Percentiles rank a stretch among this genome's conserved stretches.
These are phyloP conservation scores for Cygnus atratus DNA, from an alignment of 2,113 vertebrate species.

Conservation along the genomic window DNA sequence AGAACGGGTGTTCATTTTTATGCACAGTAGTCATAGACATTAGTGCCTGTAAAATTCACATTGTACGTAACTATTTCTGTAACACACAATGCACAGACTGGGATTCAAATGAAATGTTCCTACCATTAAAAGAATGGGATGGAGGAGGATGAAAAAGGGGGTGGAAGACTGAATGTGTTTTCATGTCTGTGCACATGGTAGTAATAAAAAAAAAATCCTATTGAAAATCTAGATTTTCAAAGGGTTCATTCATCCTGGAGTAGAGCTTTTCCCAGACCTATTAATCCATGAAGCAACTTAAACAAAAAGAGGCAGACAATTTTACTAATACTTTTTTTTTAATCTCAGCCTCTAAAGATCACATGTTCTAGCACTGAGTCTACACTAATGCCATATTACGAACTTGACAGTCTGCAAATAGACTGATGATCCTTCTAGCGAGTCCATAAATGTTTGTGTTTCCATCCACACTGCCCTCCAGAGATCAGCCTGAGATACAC, in stretches of 20 bases:
- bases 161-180: not conserved
- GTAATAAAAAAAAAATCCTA: not conserved
- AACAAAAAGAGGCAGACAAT: not conserved
- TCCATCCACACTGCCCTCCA: constrained; percentile 3
- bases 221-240: not conserved
- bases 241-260: not conserved
- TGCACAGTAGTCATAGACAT: not conserved
- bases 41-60: not conserved
- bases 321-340: not conserved
- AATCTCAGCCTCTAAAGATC: not conserved
- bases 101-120: not conserved
- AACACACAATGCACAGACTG: not conserved
- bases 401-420: not conserved
- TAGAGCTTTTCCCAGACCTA: not conserved
- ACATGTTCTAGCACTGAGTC: not conserved
- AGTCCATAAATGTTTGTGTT: not conserved
- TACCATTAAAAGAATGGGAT: not conserved
- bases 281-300: not conserved
- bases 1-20: not conserved
- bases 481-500: not conserved
- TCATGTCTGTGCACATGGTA: not conserved
- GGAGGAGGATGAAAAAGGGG: not conserved
- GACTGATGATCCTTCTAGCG: not conserved
- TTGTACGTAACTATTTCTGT: not conserved
- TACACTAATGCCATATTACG: not conserved